Conservation (phyloP, 2,888 invertebrate genomes). For the Antheraea assamensis region DNA sequence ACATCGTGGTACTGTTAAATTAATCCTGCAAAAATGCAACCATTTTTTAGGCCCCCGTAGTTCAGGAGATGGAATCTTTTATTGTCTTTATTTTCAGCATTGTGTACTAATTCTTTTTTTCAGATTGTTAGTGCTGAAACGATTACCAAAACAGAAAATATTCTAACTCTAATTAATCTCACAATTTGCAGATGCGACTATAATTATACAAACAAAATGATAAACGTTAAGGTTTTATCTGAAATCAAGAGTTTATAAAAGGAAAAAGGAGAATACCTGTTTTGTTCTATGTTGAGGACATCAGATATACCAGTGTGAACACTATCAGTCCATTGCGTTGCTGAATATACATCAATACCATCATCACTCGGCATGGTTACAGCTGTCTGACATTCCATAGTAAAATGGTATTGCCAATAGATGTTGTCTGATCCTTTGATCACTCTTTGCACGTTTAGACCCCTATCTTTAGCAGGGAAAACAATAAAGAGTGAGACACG, state of each 20-base stretch:
- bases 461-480: conserved; percentile 56
- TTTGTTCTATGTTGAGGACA: conserved; percentile 77
- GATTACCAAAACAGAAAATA: neutral
- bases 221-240: neutral
- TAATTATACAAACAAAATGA: neutral
- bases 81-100: too few relatives aligned
- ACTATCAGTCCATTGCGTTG: conserved; percentile 82
- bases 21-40: conserved; percentile 44
- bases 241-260: neutral
- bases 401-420: conserved; percentile 85
- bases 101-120: too few relatives aligned
- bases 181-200: too few relatives aligned
- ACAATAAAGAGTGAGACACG: conserved; percentile 46
- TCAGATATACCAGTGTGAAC: conserved; percentile 77
- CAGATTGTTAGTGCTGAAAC: neutral
- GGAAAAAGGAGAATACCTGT: conserved; percentile 66
- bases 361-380: conserved; percentile 85
- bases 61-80: neutral
- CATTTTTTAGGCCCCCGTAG: neutral
- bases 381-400: conserved; percentile 85
- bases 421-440: conserved; percentile 81
- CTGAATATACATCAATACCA: conserved; percentile 83
- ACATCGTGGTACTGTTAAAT: conserved; percentile 49
- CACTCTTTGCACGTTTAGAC: conserved; percentile 66
- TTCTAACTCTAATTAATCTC: too few relatives aligned